phyloP scores from a whole-genome alignment of 2,888 invertebrate genomes.

The Hartigia nigra region DNA sequence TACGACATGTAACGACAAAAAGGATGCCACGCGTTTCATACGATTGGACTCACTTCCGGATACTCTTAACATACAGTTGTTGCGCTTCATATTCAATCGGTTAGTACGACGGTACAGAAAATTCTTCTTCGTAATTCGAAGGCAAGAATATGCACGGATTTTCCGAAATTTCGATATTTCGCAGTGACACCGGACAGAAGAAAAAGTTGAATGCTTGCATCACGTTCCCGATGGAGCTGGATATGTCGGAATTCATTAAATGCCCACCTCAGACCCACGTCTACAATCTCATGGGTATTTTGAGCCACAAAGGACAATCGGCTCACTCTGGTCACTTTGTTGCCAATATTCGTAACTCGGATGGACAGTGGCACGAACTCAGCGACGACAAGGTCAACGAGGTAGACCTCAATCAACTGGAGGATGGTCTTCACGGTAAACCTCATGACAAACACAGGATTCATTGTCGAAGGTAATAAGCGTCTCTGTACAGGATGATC shows the following conservation, averaged over 20 bases:
- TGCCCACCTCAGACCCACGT: conserved; percentile 55
- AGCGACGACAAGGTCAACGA: conserved; percentile 71
- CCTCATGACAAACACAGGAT: background rate
- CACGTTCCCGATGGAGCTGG: conserved; percentile 72
- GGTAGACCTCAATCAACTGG: conserved; percentile 64
- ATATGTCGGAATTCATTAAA: conserved; percentile 68
- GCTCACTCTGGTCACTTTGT: conserved; percentile 77
- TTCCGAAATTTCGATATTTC: conserved; percentile 29
- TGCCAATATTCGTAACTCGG: conserved; percentile 63
- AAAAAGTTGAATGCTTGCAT: conserved; percentile 72
- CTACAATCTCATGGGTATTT: conserved; percentile 73
- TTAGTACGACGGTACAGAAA: conserved; percentile 43
- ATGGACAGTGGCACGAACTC: conserved; percentile 73
- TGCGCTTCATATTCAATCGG: conserved; percentile 74
- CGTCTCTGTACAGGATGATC: background rate
- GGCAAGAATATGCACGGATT: conserved; percentile 12
- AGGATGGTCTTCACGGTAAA: conserved; percentile 44
- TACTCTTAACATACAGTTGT: conserved; percentile 72
- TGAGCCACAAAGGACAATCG: conserved; percentile 74
- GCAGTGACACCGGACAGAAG: conserved; percentile 69
- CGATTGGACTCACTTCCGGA: conserved; percentile 70
- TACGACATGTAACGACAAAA: conserved; percentile 68
- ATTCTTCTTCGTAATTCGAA: conserved; percentile 15
- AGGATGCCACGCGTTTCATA: conserved; percentile 71
- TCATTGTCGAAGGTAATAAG: background rate